Evolutionary conservation across 2,888 invertebrate species (phyloP), one percentile per base, ranked within the genome.

Genomic region (Calephelis perditalis): DNA sequence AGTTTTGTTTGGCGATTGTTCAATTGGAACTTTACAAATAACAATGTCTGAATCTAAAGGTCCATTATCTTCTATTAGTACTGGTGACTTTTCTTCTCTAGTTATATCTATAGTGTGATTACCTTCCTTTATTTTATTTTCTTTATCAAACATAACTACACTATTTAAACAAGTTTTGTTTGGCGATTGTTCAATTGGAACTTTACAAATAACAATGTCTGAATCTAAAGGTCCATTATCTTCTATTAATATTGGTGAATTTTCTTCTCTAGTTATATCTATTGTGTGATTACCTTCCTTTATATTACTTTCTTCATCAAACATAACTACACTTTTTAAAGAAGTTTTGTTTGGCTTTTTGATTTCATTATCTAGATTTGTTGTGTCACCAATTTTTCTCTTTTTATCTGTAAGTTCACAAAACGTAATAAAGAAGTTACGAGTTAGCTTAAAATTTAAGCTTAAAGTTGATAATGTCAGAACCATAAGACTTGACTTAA

Each of bases 331-430:
- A 52, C 10, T 35, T 9, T 52, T 26, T 10, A 35, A 26, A 35
- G 8, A 49, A 15, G 70, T 69, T 64, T 65, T 58, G 57, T 71
- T 73, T 58, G 57, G 52, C 35, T 47, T 68, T 68, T 73, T 71
- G 56, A 10, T 47, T 56, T n/a, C 36, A 49, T 26, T 52, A 7
- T 63, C 60, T 52, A 35, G 15, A 54, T 36, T 55, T 45, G 57
- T 63, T 56, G 62, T 64, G 26, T 26, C 3, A 4, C 26, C 0
- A 54, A 55, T 56, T 55, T 63, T 62, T 10, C n/a, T 3, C 9
- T 56, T 49, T 45, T 58, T 59, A 26, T 60, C 65, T 65, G 55
- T 43, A 60, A 57, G n/a, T 35, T 40, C 26, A 26, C 26, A 26
- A 26, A 26, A 26, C 26, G 26, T 26, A 26, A 26, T 26, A 26